Percentiles rank a stretch among this genome's conserved stretches.
phyloP scores from a whole-genome alignment of 2,888 invertebrate genomes.

The Drosophila eohydei region DNA sequence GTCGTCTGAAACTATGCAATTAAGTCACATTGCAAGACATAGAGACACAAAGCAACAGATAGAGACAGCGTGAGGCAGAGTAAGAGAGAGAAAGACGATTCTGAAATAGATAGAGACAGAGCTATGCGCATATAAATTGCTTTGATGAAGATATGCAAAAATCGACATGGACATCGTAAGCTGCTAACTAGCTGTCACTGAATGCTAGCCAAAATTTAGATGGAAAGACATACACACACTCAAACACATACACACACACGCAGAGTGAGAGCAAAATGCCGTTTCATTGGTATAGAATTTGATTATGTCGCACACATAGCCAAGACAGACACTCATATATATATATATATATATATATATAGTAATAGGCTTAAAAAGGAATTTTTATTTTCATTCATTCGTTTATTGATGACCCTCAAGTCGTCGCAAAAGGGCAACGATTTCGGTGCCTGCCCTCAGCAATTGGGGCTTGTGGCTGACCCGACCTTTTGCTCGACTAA shows the following conservation, averaged over 20 bases:
- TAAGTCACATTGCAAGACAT: constrained; percentile 43
- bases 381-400: constrained; percentile 48
- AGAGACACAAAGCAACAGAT: constrained; percentile 16
- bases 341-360: background rate
- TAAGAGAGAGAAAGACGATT: background rate
- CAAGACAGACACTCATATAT: background rate
- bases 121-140: constrained; percentile 70
- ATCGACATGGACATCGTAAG: constrained; percentile 46
- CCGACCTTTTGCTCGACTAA: background rate
- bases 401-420: constrained; percentile 31
- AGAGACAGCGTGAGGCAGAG: background rate
- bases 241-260: constrained; percentile 1
- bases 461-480: background rate
- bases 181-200: constrained; percentile 42
- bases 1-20: constrained; percentile 47
- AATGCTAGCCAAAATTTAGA: constrained; percentile 17
- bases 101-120: background rate
- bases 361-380: constrained; percentile 42
- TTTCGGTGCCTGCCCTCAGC: background rate
- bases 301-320: constrained; percentile 13
- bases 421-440: background rate
- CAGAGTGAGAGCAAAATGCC: background rate
- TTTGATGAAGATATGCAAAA: constrained; percentile 72
- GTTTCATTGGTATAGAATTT: constrained; percentile 27
- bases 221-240: background rate